Evolutionary conservation across 2,113 vertebrate genomes (phyloP).

Genomic region (Condylura cristata): DNA sequence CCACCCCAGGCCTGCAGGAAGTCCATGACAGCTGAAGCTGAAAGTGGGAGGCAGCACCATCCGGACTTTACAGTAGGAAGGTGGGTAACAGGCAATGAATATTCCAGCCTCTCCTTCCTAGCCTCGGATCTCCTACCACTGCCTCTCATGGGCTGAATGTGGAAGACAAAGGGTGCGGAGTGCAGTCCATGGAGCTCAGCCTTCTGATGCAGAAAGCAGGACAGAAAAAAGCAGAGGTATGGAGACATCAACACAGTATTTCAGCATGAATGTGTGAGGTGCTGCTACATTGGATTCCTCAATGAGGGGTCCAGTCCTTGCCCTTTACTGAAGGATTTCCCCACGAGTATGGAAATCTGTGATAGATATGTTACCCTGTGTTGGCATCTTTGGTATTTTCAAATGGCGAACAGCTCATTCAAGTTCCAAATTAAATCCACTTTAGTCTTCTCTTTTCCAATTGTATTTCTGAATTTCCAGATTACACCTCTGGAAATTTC

Average conservation of each 20-base stretch:
- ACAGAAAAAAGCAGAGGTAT: not conserved
- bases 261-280: not conserved
- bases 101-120: not conserved
- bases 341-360: fast-evolving
- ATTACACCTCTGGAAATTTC: not conserved
- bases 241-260: not conserved
- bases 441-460: not conserved
- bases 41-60: not conserved
- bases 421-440: conserved; percentile 1
- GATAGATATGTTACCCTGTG: not conserved
- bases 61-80: not conserved
- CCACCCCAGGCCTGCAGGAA: not conserved
- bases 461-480: conserved; percentile 8
- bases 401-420: not conserved
- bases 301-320: not conserved
- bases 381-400: not conserved
- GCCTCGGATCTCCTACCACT: not conserved
- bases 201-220: not conserved
- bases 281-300: not conserved
- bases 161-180: not conserved
- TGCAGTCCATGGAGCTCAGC: not conserved
- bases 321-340: not conserved
- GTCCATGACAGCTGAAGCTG: not conserved
- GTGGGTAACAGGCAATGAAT: not conserved
- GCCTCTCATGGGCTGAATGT: not conserved